Evolutionary conservation across 2,888 invertebrate genomes (phyloP), one percentile per base, ranked within the genome.

Genomic region (Petrolisthes manimaculis): DNA sequence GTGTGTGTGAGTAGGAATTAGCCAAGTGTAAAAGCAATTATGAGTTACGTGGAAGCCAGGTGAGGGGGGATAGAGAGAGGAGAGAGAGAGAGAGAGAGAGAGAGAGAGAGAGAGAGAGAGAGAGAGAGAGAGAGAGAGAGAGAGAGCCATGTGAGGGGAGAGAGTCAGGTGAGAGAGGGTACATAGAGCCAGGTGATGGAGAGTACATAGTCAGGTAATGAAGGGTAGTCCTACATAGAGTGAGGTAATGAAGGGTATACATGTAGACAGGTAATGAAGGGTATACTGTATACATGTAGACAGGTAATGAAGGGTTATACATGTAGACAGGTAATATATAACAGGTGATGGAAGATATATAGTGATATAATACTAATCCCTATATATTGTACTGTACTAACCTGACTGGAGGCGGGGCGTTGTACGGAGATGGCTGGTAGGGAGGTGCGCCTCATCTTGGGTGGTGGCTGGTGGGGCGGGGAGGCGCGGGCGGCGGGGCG

Each of bases 391-490:
- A 54, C 55, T 4, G 18, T 37, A 56, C 78, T 55, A 9, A 88
- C 88, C 88, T 88, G 88, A 21, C 84, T 81, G 0, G 88, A 84
- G 9, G 81, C 75, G 5, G 88, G 88, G 3, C 90, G 88, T 84
- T 91, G 89, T 21, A 91, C 84, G 61, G 89, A 89, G 71, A 93
- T 92, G 51, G 93, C 93, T 54, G 93, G 93, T 78, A 93, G 91
- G 18, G 93, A 93, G 8, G 93, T 93, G 71, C 93, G 91, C 84
- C 93, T 91, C n/a, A 92, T 92, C 71, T 92, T 92, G 89, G n/a
- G 69, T 69, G 77, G 55, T 55, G 56, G 51, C 37, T 37, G 37
- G 37, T 37, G 37, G 53, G 74, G 92, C 92, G 71, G 92, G 89
- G 89, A 92, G 92, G 61, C 37, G 71, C 74, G 51, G 55, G 53